Evolutionary conservation across 2,797 vertebrate genomes (phyloP).

Genomic region (Spinus olivaceus): DNA sequence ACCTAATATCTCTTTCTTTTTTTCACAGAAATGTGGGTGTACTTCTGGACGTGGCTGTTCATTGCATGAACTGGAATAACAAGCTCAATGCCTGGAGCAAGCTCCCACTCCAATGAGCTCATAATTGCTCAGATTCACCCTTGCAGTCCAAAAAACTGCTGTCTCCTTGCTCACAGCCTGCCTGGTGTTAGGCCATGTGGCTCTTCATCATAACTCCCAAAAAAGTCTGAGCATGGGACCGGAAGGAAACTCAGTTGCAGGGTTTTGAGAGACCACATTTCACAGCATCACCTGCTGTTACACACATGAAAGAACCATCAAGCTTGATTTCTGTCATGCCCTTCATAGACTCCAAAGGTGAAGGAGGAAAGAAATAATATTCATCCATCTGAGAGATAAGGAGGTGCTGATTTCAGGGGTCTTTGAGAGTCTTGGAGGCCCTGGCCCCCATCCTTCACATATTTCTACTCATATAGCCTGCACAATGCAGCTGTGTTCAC

Average conservation of each 20-base stretch:
- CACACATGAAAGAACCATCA: background rate
- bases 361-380: background rate
- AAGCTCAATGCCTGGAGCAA: background rate
- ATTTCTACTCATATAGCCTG: background rate
- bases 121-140: background rate
- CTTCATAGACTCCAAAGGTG: background rate
- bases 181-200: rapidly evolving
- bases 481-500: background rate
- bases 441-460: background rate
- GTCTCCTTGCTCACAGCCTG: background rate
- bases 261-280: background rate
- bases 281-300: background rate
- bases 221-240: background rate
- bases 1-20: background rate
- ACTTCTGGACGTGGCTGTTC: background rate
- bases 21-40: background rate
- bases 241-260: background rate
- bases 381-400: background rate
- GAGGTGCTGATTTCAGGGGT: background rate
- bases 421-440: background rate
- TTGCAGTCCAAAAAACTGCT: background rate
- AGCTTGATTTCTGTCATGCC: background rate
- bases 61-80: background rate
- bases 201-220: background rate
- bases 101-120: background rate